Base-by-base conservation (phyloP, 2,113 vertebrate species). In the Scartelaos histophorus region DNA sequence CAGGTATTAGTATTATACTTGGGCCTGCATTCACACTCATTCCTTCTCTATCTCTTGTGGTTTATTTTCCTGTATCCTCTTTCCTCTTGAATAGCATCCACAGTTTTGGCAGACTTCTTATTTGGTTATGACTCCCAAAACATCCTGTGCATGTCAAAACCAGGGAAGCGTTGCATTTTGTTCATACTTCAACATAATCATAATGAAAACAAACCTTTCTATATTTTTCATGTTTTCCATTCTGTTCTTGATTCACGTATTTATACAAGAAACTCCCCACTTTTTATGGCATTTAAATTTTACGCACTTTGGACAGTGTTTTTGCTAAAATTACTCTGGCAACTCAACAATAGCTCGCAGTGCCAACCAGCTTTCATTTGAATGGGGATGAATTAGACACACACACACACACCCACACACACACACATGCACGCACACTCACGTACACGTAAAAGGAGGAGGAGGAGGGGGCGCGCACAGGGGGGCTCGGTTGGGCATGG, bases 351-450 rank as follows among this genome's bases (percentile, higher is more conserved):
- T 38, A 64, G 61, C 61, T 12, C 2, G 43, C 61, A 64, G 61
- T 64, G 19, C 61, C 61, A 64, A 64, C 65, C n/a, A 47, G 43
- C 21, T 46, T 66, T 66, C 65, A 47, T 47, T 25, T 66, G 65
- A 66, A 47, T 66, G 35, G 34, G 17, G 29, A 34, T 64, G 61
- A 43, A 38, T n/a, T 35, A 35, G 22, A n/a, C 12, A 45, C n/a
- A 21, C 21, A 25, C 38, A 22, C 17, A 13, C 11, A 47, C 65
- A 66, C 38, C 3, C 3, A 38, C 54, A 13, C 22, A 13, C 56
- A 6, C 56, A 4, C 17, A 45, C 66, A 2, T 17, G 49, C 34
- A 21, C 34, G n/a, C 62, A 22, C 62, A 17, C 61, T 16, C n/a
- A 58, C 56, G 7, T 16, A 35, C 60, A 24, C 16, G 35, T 29